Evolutionary conservation across 2,113 vertebrate species (phyloP).

Genomic region (Laticauda laticaudata): DNA sequence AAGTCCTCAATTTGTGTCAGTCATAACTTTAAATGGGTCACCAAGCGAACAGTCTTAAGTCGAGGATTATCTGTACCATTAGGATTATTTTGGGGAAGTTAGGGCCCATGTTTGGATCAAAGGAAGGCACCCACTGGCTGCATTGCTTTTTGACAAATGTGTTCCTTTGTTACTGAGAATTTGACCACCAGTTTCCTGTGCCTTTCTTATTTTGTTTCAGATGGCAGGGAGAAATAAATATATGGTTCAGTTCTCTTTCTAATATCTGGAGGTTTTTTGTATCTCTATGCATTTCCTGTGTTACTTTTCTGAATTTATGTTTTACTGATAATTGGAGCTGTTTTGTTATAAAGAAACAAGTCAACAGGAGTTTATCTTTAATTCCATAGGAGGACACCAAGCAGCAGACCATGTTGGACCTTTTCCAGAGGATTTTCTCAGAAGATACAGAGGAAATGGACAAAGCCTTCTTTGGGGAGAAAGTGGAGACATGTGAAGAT

Average conservation of each 20-base stretch:
- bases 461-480: constrained; percentile 73
- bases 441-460: constrained; percentile 66
- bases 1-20: not conserved
- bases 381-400: constrained; percentile 70
- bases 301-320: not conserved
- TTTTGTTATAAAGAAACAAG: not conserved
- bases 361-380: not conserved
- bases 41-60: not conserved
- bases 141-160: not conserved
- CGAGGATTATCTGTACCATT: not conserved
- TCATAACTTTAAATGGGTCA: not conserved
- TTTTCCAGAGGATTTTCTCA: constrained; percentile 84
- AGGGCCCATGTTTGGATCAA: not conserved
- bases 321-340: not conserved
- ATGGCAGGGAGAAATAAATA: not conserved
- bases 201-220: not conserved
- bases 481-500: constrained; percentile 70
- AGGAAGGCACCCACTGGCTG: not conserved
- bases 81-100: not conserved
- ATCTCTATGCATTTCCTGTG: not conserved
- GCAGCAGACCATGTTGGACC: constrained; percentile 80
- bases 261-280: not conserved
- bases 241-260: not conserved
- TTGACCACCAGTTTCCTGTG: not conserved
- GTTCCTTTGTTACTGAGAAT: not conserved